Evolutionary conservation across 2,113 vertebrate species (phyloP).

Genomic region (Drymodes brunneopygia): DNA sequence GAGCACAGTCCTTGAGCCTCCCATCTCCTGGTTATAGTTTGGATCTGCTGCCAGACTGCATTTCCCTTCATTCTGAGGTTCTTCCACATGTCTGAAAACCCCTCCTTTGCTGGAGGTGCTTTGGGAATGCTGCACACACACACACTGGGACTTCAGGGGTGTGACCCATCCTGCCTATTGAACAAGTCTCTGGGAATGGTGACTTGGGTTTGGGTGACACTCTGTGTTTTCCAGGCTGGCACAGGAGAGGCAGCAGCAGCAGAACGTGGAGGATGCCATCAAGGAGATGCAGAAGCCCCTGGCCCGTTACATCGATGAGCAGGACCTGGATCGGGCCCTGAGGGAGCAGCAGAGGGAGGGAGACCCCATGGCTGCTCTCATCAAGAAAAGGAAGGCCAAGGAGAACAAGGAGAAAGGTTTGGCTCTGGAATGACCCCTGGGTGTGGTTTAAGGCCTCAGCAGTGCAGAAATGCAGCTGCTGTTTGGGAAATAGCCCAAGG

Average conservation of each 20-base stretch:
- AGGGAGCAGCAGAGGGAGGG: slow-evolving; percentile 91
- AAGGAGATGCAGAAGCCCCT: slow-evolving; percentile 90
- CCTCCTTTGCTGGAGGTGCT: accelerated
- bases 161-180: accelerated
- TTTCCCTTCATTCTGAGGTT: neutral
- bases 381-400: slow-evolving; percentile 85
- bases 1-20: neutral
- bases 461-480: neutral
- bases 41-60: neutral
- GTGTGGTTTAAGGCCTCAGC: neutral
- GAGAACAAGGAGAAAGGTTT: slow-evolving; percentile 79
- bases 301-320: slow-evolving; percentile 87
- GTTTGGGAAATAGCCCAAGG: neutral
- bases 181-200: accelerated
- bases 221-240: slow-evolving; percentile 75
- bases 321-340: slow-evolving; percentile 91
- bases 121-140: neutral
- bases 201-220: neutral
- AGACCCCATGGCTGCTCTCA: slow-evolving; percentile 92
- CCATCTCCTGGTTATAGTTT: neutral
- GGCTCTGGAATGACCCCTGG: accelerated
- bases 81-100: accelerated
- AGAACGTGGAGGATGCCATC: slow-evolving; percentile 85
- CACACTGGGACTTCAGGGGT: neutral
- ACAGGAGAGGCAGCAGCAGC: slow-evolving; percentile 85